These are phyloP conservation scores for Picus viridis DNA, from an alignment of 2,797 vertebrate genomes.

Conservation along the genomic window DNA sequence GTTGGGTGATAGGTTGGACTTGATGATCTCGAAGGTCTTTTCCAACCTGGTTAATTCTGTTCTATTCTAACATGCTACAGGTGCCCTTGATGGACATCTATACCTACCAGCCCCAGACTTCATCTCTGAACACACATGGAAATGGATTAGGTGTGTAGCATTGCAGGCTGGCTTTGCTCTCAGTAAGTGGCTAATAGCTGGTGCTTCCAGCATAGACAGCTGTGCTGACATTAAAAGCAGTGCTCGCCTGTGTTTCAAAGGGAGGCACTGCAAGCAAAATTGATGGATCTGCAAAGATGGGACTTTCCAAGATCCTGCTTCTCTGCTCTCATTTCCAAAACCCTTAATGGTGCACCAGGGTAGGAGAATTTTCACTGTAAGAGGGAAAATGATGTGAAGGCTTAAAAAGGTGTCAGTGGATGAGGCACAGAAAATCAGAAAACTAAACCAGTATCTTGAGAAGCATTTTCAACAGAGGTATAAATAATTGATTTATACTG, in stretches of 20 bases:
- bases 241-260: background rate
- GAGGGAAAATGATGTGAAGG: background rate
- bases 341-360: background rate
- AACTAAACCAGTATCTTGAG: background rate
- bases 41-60: no score
- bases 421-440: background rate
- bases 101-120: background rate
- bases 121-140: background rate
- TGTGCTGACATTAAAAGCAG: background rate
- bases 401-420: background rate
- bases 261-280: background rate
- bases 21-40: no score
- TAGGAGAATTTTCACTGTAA: background rate
- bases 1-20: no score
- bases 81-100: fast-evolving
- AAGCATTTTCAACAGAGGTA: background rate
- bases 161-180: background rate
- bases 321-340: background rate
- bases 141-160: background rate
- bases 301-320: background rate
- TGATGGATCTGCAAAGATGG: background rate
- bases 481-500: background rate
- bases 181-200: background rate
- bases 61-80: fast-evolving
- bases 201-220: background rate